Conservation (phyloP, 2,797 vertebrate genomes). For the Microctenopoma stevenorrisi region DNA sequence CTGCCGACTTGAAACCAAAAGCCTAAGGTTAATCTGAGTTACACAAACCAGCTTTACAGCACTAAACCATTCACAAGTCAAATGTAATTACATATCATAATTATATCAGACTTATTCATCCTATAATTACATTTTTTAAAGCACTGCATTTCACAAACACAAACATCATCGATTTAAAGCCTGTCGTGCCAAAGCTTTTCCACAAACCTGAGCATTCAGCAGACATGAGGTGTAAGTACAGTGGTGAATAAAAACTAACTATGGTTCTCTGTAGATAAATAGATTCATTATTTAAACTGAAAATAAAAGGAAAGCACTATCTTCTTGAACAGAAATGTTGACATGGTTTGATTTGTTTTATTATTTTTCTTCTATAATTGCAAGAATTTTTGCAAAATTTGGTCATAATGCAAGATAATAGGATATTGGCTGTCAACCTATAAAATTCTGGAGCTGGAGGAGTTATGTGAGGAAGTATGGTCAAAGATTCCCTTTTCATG, state of each 20-base stretch:
- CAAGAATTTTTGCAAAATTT: no score
- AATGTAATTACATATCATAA: constrained; percentile 18
- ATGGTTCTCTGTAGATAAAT: background rate
- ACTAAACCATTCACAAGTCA: constrained; percentile 22
- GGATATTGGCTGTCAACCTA: no score
- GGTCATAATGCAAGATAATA: no score
- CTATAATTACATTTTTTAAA: background rate
- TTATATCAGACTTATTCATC: constrained; percentile 11
- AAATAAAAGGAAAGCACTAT: background rate
- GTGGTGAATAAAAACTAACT: background rate
- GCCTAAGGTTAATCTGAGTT: constrained; percentile 68
- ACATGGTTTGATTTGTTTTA: background rate
- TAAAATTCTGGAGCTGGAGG: no score
- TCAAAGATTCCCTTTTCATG: no score
- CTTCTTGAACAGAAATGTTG: background rate
- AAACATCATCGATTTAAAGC: constrained; percentile 6
- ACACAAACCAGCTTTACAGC: constrained; percentile 40
- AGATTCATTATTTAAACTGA: no score
- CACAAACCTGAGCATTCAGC: constrained; percentile 7
- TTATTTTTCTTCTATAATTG: no score
- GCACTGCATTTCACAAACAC: constrained; percentile 21
- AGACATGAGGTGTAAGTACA: constrained; percentile 22
- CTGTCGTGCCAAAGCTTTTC: constrained; percentile 46
- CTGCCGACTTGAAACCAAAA: constrained; percentile 82
- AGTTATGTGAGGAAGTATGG: no score